These are phyloP conservation scores for Crotalus viridis DNA, from an alignment of 2,113 vertebrate genomes.

Conservation along the genomic window DNA sequence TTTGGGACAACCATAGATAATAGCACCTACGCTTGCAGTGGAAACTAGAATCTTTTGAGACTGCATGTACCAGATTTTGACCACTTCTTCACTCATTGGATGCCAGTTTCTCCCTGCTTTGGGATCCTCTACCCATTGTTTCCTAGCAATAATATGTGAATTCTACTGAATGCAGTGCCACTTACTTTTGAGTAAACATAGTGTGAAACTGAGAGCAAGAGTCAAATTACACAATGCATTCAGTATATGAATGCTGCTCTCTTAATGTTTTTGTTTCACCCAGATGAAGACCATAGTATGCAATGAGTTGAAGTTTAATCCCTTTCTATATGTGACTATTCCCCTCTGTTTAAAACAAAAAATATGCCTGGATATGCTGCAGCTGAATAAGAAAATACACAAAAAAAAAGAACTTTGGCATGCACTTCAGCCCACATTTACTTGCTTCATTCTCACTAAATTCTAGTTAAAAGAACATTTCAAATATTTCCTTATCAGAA, in stretches of 20 bases:
- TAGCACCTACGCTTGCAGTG: neutral
- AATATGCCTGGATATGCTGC: neutral
- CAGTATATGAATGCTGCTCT: neutral
- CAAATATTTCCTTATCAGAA: constrained; percentile 31
- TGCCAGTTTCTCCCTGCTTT: neutral
- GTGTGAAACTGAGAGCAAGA: neutral
- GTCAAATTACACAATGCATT: neutral
- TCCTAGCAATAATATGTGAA: neutral
- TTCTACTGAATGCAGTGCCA: constrained; percentile 4
- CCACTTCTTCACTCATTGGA: neutral
- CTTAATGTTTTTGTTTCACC: neutral
- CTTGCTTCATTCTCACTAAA: neutral
- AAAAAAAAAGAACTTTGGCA: neutral
- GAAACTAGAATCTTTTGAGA: neutral
- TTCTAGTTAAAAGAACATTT: constrained; percentile 17
- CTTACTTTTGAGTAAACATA: neutral
- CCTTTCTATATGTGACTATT: neutral
- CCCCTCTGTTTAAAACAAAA: neutral
- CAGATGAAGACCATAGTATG: neutral
- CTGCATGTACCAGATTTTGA: neutral
- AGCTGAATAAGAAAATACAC: neutral
- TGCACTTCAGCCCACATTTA: neutral
- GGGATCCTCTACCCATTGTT: neutral
- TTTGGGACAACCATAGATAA: neutral
- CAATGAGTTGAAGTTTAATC: neutral